Base-by-base conservation (phyloP, 2,888 invertebrate species). In the Coleophora deauratella region DNA sequence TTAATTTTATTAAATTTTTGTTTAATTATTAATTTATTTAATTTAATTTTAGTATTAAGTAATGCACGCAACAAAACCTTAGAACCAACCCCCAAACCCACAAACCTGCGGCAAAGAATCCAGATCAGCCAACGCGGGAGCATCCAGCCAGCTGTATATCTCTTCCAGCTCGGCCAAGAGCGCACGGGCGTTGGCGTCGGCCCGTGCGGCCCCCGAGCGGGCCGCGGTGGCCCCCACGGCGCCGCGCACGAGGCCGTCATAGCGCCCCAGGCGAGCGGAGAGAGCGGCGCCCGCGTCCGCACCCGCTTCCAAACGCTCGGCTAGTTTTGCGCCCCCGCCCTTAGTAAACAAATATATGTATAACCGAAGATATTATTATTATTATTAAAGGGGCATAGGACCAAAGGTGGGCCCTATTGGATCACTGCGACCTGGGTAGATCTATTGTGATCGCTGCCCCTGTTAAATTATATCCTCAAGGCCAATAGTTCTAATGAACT, bases 111-210 rank as follows among this genome's bases (percentile, higher is more conserved):
- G 52, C 15, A 72, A 55, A 10, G 64, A 51, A 51, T 78, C 81
- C n/a, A 77, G 59, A 40, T 72, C 71, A 3, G 59, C 58, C 38
- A 77, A 59, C 46, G 72, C 62, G 45, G 79, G 69, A 45, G 74
- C 66, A 50, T 82, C 81, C 28, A 82, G 70, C 81, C 76, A 77
- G 21, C 45, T 49, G 57, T 65, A 72, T 27, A 81, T 41, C 1
- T 90, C 91, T 56, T 92, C 91, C 10, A 98, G 87, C 67, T 96
- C 93, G 45, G 89, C 89, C 55, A 94, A 87, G 46, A 97, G 82
- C 51, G 90, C 90, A 51, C 92, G 91, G 68, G 95, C 96, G 75
- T 95, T 97, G 58, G 88, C 90, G 75, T 95, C 96, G 33, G 94
- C 94, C 44, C 63, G 72, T 46, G 62, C 77, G 49, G 64, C 93